These are phyloP conservation scores for Larimichthys crocea DNA, from an alignment of 2,113 vertebrate genomes.

Conservation along the genomic window DNA sequence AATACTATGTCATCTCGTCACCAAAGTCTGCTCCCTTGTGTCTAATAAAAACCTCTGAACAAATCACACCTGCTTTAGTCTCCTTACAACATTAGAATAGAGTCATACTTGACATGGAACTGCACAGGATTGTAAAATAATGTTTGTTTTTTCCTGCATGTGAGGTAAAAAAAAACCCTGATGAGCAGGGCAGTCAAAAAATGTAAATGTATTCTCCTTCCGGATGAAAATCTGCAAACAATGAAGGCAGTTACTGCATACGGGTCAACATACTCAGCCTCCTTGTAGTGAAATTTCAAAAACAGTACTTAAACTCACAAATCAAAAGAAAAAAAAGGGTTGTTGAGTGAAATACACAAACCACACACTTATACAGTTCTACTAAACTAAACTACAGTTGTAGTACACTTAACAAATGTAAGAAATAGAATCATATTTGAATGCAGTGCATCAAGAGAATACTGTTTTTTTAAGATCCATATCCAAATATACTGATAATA, in stretches of 20 bases:
- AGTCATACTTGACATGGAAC: conserved; percentile 41
- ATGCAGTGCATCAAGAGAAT: conserved; percentile 48
- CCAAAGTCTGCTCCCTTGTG: conserved; percentile 17
- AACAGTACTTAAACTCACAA: conserved; percentile 33
- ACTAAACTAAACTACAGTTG: conserved; percentile 57
- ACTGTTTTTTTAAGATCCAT: conserved; percentile 38
- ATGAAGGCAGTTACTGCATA: conserved; percentile 55
- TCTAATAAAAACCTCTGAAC: conserved; percentile 20
- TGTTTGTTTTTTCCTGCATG: conserved; percentile 15
- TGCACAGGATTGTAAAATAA: conserved; percentile 22
- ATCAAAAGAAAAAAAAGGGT: conserved; percentile 27
- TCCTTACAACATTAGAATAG: conserved; percentile 36
- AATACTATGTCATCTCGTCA: conserved; percentile 48
- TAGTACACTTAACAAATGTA: conserved; percentile 54
- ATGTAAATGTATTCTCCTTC: conserved; percentile 29
- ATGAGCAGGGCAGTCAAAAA: conserved; percentile 40
- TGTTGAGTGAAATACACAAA: conserved; percentile 52
- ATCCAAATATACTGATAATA: conserved; percentile 50
- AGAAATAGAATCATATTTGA: conserved; percentile 41
- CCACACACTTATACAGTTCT: conserved; percentile 45
- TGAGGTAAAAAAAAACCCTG: conserved; percentile 67
- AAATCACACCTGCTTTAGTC: conserved; percentile 21
- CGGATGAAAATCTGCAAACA: conserved; percentile 13
- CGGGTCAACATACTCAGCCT: conserved; percentile 33
- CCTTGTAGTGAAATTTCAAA: conserved; percentile 19